Evolutionary conservation across 37 sponge, comb jelly and placozoan genomes (phyloP), one percentile per base, ranked within the genome.

Genomic region (Corticium candelabrum): DNA sequence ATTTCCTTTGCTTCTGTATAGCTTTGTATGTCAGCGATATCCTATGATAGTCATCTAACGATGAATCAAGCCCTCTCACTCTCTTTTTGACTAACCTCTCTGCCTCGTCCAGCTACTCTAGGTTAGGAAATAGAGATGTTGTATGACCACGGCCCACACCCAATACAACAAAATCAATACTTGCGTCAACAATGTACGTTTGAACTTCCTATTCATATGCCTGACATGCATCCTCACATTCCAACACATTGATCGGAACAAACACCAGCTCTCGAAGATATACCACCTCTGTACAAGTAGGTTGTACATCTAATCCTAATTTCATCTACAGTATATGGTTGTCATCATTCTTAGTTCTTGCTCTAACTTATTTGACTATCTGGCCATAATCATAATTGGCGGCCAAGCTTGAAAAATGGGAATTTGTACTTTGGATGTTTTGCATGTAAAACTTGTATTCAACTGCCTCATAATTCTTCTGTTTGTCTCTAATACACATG

Each of bases 131-230:
- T 3, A 88, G 68, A 1, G 92, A 91, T 5, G 92, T 88, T 27
- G 80, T 69, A 38, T 91, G 92, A 36, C 92, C 92, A 37, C 32
- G 27, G 1, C 92, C 92, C 2, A 91, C 67, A 1, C 92, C 92
- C 7, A 91, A 76, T 0, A 91, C 74, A 31, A 87, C 77, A 41
- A 75, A 82, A 68, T 87, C 88, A 38, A 91, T 39, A 27, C 30
- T 75, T 1, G 35, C 62, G 1, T 30, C 15, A 38, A 2, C 30
- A 0, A 40, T 33, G n/a, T 43, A 29, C 0, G 27, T 29, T 1
- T n/a, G 3, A 1, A 35, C n/a, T 36, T 38, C n/a, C 41, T 30
- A 41, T n/a, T 77, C 41, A 38, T 83, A 84, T 0, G 71, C 29
- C 3, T 76, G 81, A 30, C 81, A 68, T 15, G 74, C 81, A n/a